A percentile compares a stretch with the other conserved stretches of the same genome.
Evolutionary conservation across 1,140 invertebrate species (phyloP).

Genomic region (Scaptomyza montana): DNA sequence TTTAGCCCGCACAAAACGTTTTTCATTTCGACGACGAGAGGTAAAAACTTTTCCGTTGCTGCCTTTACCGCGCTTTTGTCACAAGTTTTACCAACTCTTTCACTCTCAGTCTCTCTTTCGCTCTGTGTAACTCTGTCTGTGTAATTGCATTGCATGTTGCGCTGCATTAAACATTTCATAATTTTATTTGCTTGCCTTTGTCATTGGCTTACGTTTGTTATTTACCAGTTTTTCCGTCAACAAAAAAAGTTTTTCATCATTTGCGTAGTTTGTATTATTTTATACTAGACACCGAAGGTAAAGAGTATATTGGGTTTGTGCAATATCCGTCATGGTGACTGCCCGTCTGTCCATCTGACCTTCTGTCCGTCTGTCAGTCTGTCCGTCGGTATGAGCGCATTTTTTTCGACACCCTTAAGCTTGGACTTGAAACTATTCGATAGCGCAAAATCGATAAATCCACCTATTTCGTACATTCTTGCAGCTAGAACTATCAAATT

Average conservation of each 20-base stretch:
- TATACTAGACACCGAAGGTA: too few species aligned
- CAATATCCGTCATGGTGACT: too few species aligned
- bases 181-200: conserved; percentile 63
- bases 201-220: conserved; percentile 58
- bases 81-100: conserved; percentile 52
- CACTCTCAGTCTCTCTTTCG: not conserved
- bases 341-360: too few species aligned
- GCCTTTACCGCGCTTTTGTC: conserved; percentile 77
- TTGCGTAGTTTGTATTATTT: conserved; percentile 3
- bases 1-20: conserved; percentile 77
- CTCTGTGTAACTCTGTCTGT: conserved; percentile 45
- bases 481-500: too few species aligned
- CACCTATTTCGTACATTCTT: too few species aligned
- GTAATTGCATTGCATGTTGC: conserved; percentile 79
- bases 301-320: too few species aligned
- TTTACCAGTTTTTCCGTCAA: conserved; percentile 37
- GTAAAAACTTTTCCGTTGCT: conserved; percentile 66
- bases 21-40: conserved; percentile 52
- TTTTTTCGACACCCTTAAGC: too few species aligned
- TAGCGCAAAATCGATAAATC: too few species aligned
- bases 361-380: too few species aligned
- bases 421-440: too few species aligned
- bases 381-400: too few species aligned
- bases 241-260: conserved; percentile 38
- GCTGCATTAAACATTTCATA: conserved; percentile 79